Base-by-base conservation (phyloP, 2,113 vertebrate genomes). In the Loxodonta africana region DNA sequence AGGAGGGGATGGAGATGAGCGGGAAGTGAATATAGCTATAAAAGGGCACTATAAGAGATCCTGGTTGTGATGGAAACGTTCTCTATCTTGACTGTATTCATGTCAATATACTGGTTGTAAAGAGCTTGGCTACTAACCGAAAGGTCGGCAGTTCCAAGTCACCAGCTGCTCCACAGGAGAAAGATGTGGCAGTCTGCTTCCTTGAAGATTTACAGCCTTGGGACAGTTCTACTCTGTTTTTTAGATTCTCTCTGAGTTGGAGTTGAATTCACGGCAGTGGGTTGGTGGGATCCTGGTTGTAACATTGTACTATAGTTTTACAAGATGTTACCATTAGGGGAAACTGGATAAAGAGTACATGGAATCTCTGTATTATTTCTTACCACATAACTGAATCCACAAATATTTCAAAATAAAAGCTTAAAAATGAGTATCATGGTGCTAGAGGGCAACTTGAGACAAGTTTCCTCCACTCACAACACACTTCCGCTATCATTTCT, bases 321-420 rank as follows among this genome's bases (percentile, higher is more conserved):
- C 28, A 74, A 84, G 65, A 88, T 44, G 18, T 91, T 44, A 60
- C 15, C 53, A 44, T 1, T 23, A 48, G 11, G n/a, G 10, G 5
- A 84, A 88, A 89, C 62, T 69, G 80, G 33, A 25, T 60, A 25
- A 74, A 74, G 63, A 3, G 1, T 69, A 46, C 11, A 26, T 1
- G 60, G 8, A 10, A 25, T 44, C 44, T 62, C 1, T 67, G 20
- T 88, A 28, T 57, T 90, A 33, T 33, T 87, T 87, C 71, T 91
- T 69, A 71, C 26, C 71, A 67, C 28, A 18, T 17, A 26, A 71
- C 6, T 46, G 46, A 80, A 53, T 69, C 26, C 85, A 3, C 20
- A 57, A n/a, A 26, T 37, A 89, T 86, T 77, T 96, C 60, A 62
- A 67, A 77, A 82, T 85, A 20, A 28, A 92, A 77, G 37, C 62